Evolutionary conservation across 2,888 invertebrate species (phyloP).

Genomic region (Drosophila conformis): DNA sequence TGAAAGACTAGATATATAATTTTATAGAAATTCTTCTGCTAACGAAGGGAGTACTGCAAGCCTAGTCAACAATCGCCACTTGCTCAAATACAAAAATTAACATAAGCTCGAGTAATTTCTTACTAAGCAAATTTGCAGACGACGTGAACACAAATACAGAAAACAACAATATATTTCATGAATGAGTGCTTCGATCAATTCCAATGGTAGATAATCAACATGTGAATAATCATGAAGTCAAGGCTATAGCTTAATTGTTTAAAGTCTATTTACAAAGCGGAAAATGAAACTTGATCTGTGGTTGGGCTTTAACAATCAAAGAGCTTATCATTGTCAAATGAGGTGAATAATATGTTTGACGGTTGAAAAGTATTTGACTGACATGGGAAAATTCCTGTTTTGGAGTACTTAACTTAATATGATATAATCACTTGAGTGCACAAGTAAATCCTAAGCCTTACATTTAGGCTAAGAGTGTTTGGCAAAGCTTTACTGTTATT

Average conservation of each 20-base stretch:
- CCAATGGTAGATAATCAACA: conserved; percentile 3
- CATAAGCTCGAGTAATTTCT: background rate
- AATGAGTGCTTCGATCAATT: conserved; percentile 3
- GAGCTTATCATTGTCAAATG: background rate
- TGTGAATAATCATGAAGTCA: conserved; percentile 19
- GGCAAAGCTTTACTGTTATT: background rate
- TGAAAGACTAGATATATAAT: background rate
- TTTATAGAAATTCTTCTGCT: background rate
- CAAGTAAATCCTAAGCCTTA: background rate
- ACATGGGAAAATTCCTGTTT: background rate
- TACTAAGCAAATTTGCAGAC: background rate
- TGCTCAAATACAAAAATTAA: conserved; percentile 28
- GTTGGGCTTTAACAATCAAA: background rate
- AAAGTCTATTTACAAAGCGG: too few species aligned
- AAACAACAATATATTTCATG: background rate
- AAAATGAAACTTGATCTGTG: background rate
- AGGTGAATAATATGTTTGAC: background rate
- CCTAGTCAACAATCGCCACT: background rate
- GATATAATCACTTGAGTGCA: background rate
- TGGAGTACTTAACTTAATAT: background rate
- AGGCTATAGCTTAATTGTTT: conserved; percentile 9
- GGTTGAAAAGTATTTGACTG: background rate
- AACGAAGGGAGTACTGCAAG: background rate
- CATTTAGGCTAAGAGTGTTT: background rate
- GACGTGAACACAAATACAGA: background rate